Evolutionary conservation across 2,113 vertebrate species (phyloP).

Genomic region (Oxyruncus cristatus): DNA sequence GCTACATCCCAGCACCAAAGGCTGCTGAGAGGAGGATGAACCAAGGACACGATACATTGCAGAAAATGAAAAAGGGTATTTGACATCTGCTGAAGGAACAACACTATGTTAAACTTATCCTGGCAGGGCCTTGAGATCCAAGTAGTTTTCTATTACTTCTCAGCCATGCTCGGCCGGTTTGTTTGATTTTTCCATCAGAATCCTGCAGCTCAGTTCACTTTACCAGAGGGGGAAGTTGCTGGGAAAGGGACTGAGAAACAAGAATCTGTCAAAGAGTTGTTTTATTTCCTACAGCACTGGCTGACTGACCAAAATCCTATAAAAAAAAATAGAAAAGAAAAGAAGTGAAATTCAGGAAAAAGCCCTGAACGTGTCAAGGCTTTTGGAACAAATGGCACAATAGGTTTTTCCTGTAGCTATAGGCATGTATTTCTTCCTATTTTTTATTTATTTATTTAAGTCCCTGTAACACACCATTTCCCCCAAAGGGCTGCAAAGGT

Average conservation of each 20-base stretch:
- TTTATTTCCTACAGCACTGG: slow-evolving; percentile 58
- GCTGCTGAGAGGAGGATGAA: background rate
- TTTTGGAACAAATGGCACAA: slow-evolving; percentile 50
- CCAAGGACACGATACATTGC: background rate
- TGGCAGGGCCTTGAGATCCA: slow-evolving; percentile 58
- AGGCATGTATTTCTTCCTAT: slow-evolving; percentile 47
- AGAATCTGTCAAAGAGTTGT: slow-evolving; percentile 55
- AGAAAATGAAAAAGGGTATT: background rate
- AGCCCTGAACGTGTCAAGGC: slow-evolving; percentile 58
- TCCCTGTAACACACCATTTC: slow-evolving; percentile 52
- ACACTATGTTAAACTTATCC: background rate
- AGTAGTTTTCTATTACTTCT: slow-evolving; percentile 57
- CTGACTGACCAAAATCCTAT: slow-evolving; percentile 58
- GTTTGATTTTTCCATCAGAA: slow-evolving; percentile 67
- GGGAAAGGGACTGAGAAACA: slow-evolving; percentile 13
- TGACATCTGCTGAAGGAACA: background rate
- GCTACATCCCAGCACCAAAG: background rate
- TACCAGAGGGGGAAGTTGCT: slow-evolving; percentile 31
- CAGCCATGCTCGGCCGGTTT: slow-evolving; percentile 37
- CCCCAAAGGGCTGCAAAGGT: slow-evolving; percentile 58
- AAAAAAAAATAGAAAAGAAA: slow-evolving; percentile 22
- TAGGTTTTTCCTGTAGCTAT: slow-evolving; percentile 33
- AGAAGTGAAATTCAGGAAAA: slow-evolving; percentile 67
- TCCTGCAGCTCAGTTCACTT: slow-evolving; percentile 43
- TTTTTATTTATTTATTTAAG: slow-evolving; percentile 75